Evolutionary conservation across 2,797 vertebrate species (phyloP), one percentile per base, ranked within the genome.

Genomic region (Antennarius maculatus): DNA sequence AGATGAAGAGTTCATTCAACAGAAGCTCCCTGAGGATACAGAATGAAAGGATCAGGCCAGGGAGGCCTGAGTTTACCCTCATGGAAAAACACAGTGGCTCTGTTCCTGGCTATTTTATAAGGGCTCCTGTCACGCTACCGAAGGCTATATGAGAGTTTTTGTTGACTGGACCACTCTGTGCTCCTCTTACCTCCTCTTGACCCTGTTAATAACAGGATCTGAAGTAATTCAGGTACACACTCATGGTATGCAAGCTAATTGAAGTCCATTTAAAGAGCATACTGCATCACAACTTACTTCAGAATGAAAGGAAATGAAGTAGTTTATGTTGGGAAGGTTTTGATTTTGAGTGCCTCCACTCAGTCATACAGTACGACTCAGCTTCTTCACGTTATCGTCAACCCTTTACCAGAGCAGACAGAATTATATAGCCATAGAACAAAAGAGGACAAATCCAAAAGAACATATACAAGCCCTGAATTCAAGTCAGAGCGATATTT

Each of bases 1-100:
- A 77, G 75, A 86, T 77, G 72, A 79, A 80, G 73, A 74, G 68
- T 78, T 82, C 61, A 82, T 82, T 82, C 72, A 81, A 68, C 60
- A 69, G 74, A 61, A 61, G 56, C 63, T 80, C 78, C 71, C 71
- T 23, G 37, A 79, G 69, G 80, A 76, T 7, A 60, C 43, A 14
- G 63, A 66, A 56, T 11, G 63, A 65, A 71, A 69, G 69, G 71
- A 77, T 62, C 54, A 28, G 61, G 62, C 66, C 53, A 53, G 58
- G 13, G 47, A 77, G 67, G 76, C 63, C 57, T 29, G 49, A 61
- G 63, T 69, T 27, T 72, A 47, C 50, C 54, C 61, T 61, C 60
- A 37, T 75, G 74, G 69, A 83, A 83, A 77, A 83, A 76, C 64
- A 74, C 71, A 55, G 69, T 34, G 53, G 57, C 56, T 67, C 63